Base-by-base conservation (phyloP, 2,888 invertebrate genomes). In the Euplexia lucipara region DNA sequence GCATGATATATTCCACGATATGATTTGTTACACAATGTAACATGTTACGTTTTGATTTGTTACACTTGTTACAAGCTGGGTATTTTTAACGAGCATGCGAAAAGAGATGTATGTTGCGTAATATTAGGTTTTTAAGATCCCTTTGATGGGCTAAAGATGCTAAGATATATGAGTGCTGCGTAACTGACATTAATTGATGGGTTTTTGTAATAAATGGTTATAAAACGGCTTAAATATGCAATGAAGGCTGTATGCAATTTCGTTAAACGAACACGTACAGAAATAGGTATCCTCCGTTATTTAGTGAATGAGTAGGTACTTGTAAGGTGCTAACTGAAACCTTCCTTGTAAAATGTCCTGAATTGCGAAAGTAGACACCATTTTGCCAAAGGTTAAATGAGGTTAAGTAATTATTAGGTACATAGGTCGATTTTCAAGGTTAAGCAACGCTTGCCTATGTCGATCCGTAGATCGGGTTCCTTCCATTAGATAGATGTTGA, bases 1-100 rank as follows among this genome's bases (percentile, higher is more conserved):
- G 88, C 77, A 81, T 86, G 85, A 88, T 86, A 82, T 83, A 82
- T 81, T 78, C 81, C 73, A 73, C 69, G 66, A 77, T 74, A 81
- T 84, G 85, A 86, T 85, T 87, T 88, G 88, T 87, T 84, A 85
- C 84, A 85, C 81, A 83, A 81, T 85, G 85, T 86, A 86, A 82
- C 70, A 82, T 82, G 83, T 86, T 82, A 75, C 77, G 22, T 26
- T 73, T 74, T 86, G 86, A 86, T 87, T 86, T 86, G 85, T 84
- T 83, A 83, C 78, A 82, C 78, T 82, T 83, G 86, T 83, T 83
- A 79, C 75, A 68, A 67, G 62, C 71, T 77, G 79, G 69, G 76
- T 79, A 66, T 69, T 70, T 77, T 66, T 81, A 79, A 81, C 79
- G 63, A 78, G 71, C 20, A 35, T n/a, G 37, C 52, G 34, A 52